A percentile compares a stretch with the other conserved stretches of the same genome.
These are phyloP conservation scores for Noctua fimbriata DNA, from an alignment of 2,888 invertebrate genomes.

Conservation along the genomic window DNA sequence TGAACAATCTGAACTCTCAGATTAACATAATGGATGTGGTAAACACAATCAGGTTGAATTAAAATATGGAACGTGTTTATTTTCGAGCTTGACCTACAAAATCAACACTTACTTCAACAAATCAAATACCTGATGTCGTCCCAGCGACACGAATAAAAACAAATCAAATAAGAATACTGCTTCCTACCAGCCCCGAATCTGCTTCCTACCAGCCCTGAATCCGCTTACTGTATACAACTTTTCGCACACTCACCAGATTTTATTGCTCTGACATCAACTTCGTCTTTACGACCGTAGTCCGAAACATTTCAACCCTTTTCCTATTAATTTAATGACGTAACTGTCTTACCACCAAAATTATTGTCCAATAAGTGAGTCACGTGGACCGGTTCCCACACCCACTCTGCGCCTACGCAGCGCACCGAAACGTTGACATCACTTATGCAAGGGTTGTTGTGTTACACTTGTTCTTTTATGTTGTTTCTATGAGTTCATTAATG, in stretches of 20 bases:
- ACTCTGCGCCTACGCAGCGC: slow-evolving; percentile 78
- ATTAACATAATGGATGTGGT: not conserved
- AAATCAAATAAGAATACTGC: not conserved
- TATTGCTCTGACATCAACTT: slow-evolving; percentile 18
- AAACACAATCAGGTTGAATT: not conserved
- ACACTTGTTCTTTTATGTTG: slow-evolving; percentile 37
- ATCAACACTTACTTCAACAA: not conserved
- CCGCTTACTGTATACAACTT: not conserved
- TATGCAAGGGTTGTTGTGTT: slow-evolving; percentile 70
- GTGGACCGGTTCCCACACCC: slow-evolving; percentile 85
- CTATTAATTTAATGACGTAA: slow-evolving; percentile 71
- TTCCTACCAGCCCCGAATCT: not conserved
- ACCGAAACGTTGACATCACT: slow-evolving; percentile 73
- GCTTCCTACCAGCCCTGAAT: not conserved
- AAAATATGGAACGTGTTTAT: not conserved
- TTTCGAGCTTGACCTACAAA: not conserved
- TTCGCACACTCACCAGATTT: slow-evolving; percentile 31
- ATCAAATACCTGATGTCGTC: not conserved
- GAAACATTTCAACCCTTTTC: slow-evolving; percentile 56
- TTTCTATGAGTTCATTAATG: slow-evolving; percentile 1
- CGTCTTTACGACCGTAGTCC: slow-evolving; percentile 17
- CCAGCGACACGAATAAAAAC: not conserved
- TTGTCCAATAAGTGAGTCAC: slow-evolving; percentile 80
- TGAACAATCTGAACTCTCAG: not conserved
- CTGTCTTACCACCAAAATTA: slow-evolving; percentile 74